phyloP scores from a whole-genome alignment of 2,113 vertebrate genomes.

The Otocyon megalotis region DNA sequence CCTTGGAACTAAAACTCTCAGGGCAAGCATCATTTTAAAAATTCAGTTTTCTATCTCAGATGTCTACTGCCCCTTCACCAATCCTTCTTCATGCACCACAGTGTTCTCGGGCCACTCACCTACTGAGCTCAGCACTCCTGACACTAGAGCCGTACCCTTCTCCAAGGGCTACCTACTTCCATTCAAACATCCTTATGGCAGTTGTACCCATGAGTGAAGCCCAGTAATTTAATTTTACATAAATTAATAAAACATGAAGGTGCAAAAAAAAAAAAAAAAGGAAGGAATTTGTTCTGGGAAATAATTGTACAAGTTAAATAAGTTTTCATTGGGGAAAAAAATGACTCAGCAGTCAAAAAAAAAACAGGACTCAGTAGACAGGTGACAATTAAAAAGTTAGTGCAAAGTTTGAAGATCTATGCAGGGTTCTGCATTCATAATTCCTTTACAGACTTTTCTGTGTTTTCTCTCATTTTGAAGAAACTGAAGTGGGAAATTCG shows the following conservation, averaged over 20 bases:
- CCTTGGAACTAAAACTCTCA: not conserved
- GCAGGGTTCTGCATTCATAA: not conserved
- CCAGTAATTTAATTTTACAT: not conserved
- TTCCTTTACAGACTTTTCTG: not conserved
- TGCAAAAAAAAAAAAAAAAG: not conserved
- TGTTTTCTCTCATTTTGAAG: not conserved
- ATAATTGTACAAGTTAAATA: not conserved
- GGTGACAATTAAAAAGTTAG: not conserved
- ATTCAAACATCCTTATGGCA: not conserved
- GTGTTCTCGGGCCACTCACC: no score
- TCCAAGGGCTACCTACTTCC: not conserved
- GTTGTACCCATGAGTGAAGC: not conserved
- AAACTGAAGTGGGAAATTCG: not conserved
- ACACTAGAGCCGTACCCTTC: not conserved
- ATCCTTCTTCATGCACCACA: not conserved
- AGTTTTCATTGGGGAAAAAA: not conserved
- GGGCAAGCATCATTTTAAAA: not conserved
- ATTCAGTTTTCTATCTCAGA: not conserved
- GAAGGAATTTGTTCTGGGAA: not conserved
- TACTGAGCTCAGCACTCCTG: not conserved
- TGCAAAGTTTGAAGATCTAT: not conserved
- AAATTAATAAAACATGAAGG: not conserved
- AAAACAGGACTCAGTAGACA: not conserved
- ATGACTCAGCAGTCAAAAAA: not conserved
- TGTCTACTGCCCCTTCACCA: not conserved